Evolutionary conservation across 2,113 vertebrate genomes (phyloP), one percentile per base, ranked within the genome.

Genomic region (Saguinus imperator): DNA sequence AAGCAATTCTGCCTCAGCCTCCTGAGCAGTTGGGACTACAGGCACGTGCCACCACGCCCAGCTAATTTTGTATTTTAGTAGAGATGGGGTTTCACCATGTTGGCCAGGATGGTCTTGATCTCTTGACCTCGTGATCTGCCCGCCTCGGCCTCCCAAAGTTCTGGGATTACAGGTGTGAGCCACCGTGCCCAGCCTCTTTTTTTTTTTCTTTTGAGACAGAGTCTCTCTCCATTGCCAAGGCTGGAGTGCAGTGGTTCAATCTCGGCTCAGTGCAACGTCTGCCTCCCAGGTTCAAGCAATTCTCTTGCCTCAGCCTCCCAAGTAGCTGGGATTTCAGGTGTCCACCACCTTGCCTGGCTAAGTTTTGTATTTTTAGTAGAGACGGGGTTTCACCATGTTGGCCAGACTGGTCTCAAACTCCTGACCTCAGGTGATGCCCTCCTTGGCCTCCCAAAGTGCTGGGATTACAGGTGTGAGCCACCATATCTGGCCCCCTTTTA

Each of bases 1-100:
- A 68, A 35, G 64, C 14, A 35, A 35, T 68, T 35, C 64, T 35
- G 64, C 64, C 64, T 68, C 64, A 68, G 64, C 14, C 64, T 35
- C 32, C 14, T 1, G 6, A 68, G 64, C 17, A 68, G 27, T 29
- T 68, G 64, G 32, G 14, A 35, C 27, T 35, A 68, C 32, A 68
- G 64, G 64, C 14, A 0, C 6, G 12, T 6, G 3, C 64, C 32
- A 35, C 64, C 13, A 68, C 0, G 2, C 64, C 14, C 14, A 29
- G 32, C 64, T 68, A 68, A 68, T 68, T 35, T 68, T 68, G 27
- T 68, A 35, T 32, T 68, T 68, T 68, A 68, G 64, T 68, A 68
- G 32, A 68, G 64, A 29, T 1, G 32, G 14, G 12, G 12, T 68
- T 35, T 68, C 32, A 29, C 32, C 64, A 68, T 16, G 64, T 68